These are phyloP conservation scores for Tragelaphus buxtoni DNA, from an alignment of 2,113 vertebrate genomes.

Conservation along the genomic window DNA sequence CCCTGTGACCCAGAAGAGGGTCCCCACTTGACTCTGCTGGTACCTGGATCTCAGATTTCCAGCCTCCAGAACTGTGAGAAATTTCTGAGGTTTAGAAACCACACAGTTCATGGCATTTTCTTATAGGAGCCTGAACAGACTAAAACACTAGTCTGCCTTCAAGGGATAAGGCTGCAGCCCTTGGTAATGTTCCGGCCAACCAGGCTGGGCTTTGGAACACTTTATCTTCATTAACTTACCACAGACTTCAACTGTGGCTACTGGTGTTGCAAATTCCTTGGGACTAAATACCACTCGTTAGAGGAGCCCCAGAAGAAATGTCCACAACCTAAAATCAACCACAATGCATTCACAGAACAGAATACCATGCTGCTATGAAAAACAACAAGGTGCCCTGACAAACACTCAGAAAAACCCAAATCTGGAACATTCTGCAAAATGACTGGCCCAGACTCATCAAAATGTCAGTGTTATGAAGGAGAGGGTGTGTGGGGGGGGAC, in stretches of 20 bases:
- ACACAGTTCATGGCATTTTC: neutral
- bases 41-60: neutral
- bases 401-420: too few species aligned
- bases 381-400: too few species aligned
- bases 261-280: neutral
- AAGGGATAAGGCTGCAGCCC: neutral
- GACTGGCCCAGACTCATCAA: too few species aligned
- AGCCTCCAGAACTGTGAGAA: neutral
- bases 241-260: neutral
- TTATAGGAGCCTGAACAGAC: neutral
- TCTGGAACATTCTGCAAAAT: too few species aligned
- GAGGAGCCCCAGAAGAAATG: neutral
- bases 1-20: neutral
- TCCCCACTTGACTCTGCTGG: neutral
- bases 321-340: neutral
- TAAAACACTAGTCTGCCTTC: neutral
- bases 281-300: neutral
- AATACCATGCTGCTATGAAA: too few species aligned
- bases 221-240: conserved; percentile 21
- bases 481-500: too few species aligned
- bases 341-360: neutral
- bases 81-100: neutral
- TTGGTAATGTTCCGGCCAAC: neutral
- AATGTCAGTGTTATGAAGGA: too few species aligned
- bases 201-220: neutral